Evolutionary conservation across 2,797 vertebrate genomes (phyloP).

Genomic region (Accipiter superciliosus): DNA sequence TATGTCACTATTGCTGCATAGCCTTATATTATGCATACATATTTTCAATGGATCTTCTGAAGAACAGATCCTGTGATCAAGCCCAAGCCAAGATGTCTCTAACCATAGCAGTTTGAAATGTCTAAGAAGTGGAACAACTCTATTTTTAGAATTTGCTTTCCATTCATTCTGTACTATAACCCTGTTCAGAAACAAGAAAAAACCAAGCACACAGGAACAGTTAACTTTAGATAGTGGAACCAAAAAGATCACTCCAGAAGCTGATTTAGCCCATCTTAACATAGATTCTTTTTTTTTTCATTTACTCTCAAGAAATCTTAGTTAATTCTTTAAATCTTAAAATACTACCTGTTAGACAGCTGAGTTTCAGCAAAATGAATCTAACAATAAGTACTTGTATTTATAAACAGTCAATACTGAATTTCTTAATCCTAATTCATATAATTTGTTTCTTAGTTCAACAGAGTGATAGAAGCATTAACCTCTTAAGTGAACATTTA

Average conservation of each 20-base stretch:
- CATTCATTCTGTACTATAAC: neutral
- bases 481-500: neutral
- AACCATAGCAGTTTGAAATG: neutral
- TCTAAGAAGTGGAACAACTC: neutral
- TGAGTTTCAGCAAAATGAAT: neutral
- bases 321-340: neutral
- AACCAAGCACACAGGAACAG: neutral
- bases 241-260: neutral
- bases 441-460: neutral
- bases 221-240: accelerated
- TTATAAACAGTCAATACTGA: neutral
- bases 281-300: neutral
- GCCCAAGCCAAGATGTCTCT: neutral
- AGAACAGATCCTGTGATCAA: neutral
- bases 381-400: neutral
- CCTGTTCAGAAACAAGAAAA: neutral
- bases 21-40: neutral
- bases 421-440: neutral
- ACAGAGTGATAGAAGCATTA: neutral
- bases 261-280: neutral
- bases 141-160: neutral
- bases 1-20: neutral
- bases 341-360: neutral
- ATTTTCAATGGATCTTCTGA: neutral
- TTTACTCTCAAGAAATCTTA: neutral